phyloP scores from a whole-genome alignment of 2,888 invertebrate genomes.

The Gonocerus acuteangulatus region DNA sequence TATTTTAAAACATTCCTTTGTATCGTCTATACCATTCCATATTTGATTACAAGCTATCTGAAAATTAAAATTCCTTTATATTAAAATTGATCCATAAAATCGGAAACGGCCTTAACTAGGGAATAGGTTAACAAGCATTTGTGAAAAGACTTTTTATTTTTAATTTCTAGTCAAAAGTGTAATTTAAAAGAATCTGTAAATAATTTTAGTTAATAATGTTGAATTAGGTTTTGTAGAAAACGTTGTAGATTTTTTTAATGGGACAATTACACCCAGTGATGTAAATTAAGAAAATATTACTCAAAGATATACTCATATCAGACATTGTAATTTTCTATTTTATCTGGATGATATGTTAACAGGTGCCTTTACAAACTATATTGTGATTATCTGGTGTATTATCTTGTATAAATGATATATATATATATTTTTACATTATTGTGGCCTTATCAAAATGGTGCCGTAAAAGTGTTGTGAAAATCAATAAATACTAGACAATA shows the following conservation, averaged over 20 bases:
- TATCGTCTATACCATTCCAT: no score
- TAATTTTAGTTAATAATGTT: conserved; percentile 14
- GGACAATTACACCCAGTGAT: conserved; percentile 13
- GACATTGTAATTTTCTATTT: neutral
- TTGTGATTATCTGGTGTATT: conserved; percentile 13
- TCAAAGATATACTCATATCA: neutral
- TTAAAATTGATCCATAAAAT: neutral
- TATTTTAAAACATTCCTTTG: no score
- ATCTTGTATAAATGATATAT: neutral
- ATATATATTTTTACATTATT: neutral
- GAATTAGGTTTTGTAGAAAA: conserved; percentile 9
- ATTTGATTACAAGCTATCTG: no score
- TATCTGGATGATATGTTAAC: conserved; percentile 18
- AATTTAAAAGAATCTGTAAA: conserved; percentile 25
- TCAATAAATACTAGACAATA: conserved; percentile 21
- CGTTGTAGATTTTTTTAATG: neutral
- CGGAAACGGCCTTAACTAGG: neutral
- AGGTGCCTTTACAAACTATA: conserved; percentile 20
- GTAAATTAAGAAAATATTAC: neutral
- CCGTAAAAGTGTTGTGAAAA: conserved; percentile 12
- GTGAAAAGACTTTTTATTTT: conserved; percentile 34
- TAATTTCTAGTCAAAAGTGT: conserved; percentile 35
- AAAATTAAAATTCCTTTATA: neutral
- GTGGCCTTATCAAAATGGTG: conserved; percentile 24
- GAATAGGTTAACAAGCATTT: neutral